Percentiles rank a stretch among this genome's conserved stretches.
Evolutionary conservation across 2,797 vertebrate genomes (phyloP).

Genomic region (Acanthornis magna): DNA sequence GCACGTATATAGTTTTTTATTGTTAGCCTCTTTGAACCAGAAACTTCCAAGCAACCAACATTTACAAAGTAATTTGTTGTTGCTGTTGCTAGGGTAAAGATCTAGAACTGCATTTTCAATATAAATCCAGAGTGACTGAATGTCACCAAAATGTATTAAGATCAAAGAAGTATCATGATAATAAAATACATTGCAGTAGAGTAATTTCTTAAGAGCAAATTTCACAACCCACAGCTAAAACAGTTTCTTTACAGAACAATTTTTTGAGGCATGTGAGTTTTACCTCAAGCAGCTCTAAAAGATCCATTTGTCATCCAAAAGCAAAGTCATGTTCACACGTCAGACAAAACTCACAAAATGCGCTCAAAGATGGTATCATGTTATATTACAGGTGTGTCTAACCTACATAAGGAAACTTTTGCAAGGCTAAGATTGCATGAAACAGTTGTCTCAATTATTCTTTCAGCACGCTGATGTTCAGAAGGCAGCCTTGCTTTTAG

Average conservation of each 20-base stretch:
- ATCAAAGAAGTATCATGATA: neutral
- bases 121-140: neutral
- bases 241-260: neutral
- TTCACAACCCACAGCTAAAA: neutral
- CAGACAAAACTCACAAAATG: neutral
- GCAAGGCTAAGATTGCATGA: conserved; percentile 26
- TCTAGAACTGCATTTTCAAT: neutral
- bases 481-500: neutral
- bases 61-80: neutral
- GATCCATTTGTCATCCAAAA: neutral
- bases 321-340: accelerated
- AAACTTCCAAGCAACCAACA: neutral
- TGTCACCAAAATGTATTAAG: neutral
- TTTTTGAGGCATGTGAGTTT: neutral
- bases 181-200: neutral
- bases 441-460: neutral
- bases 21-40: neutral
- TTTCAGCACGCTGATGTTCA: neutral
- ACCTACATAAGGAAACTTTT: neutral
- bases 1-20: neutral
- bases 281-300: neutral
- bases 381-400: neutral
- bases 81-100: neutral
- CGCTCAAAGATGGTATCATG: neutral
- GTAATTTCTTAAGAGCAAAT: neutral